A percentile compares a stretch with the other conserved stretches of the same genome.
Evolutionary conservation across 2,797 vertebrate species (phyloP).

Genomic region (Cyclura pinguis): DNA sequence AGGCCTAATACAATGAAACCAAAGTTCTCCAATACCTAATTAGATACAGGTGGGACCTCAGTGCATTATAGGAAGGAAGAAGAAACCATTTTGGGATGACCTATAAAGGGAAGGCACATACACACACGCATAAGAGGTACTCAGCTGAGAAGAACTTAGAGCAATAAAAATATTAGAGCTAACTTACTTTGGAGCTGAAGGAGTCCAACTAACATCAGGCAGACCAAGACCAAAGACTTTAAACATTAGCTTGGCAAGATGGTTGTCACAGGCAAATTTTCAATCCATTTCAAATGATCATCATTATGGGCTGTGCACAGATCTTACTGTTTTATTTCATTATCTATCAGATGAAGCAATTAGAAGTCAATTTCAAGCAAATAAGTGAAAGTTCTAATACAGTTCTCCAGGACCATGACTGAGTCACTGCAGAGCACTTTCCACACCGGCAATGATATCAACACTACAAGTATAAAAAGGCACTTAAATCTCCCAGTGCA

Average conservation of each 20-base stretch:
- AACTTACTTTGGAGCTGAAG: background rate
- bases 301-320: background rate
- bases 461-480: too few relatives aligned
- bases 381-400: background rate
- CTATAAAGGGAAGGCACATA: conserved; percentile 1
- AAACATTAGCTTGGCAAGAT: background rate
- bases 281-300: background rate
- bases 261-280: too few relatives aligned
- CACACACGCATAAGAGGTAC: background rate
- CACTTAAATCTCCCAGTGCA: too few relatives aligned
- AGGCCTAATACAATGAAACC: conserved; percentile 60
- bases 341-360: too few relatives aligned
- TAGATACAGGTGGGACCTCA: conserved; percentile 68
- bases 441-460: too few relatives aligned
- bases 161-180: conserved; percentile 13
- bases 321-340: too few relatives aligned
- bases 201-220: background rate
- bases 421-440: background rate
- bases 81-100: conserved; percentile 57
- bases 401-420: background rate
- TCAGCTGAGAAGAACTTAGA: conserved; percentile 24
- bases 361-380: background rate
- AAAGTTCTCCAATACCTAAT: conserved; percentile 72
- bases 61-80: conserved; percentile 39
- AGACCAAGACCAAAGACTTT: background rate